These are phyloP conservation scores for Calliopum simillimum DNA, from an alignment of 2,888 invertebrate genomes.

Conservation along the genomic window DNA sequence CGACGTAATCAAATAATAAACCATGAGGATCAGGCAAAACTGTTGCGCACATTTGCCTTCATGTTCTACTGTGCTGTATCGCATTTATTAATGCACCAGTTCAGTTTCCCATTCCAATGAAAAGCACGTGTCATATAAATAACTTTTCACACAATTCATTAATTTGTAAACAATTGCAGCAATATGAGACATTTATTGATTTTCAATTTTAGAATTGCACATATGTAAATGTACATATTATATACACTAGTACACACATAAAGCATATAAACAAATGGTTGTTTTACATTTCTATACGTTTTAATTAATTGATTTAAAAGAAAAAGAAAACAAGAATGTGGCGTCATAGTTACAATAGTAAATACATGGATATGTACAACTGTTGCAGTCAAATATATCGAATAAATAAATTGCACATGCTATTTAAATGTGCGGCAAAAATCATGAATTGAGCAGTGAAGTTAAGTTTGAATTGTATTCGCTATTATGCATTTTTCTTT, in stretches of 20 bases:
- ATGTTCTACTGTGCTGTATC: too few relatives aligned
- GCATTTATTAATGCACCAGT: not conserved
- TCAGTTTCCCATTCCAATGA: not conserved
- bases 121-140: not conserved
- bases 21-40: not conserved
- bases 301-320: too few relatives aligned
- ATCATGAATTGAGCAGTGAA: too few relatives aligned
- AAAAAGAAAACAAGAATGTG: too few relatives aligned
- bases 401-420: too few relatives aligned
- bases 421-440: too few relatives aligned
- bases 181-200: not conserved
- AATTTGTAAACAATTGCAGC: slow-evolving; percentile 2
- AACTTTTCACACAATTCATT: slow-evolving; percentile 12
- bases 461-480: too few relatives aligned
- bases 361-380: too few relatives aligned
- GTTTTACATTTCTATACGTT: not conserved
- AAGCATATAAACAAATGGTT: not conserved
- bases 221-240: not conserved
- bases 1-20: not conserved
- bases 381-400: too few relatives aligned
- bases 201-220: not conserved
- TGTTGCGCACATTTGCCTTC: too few relatives aligned
- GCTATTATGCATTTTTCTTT: too few relatives aligned
- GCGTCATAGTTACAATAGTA: too few relatives aligned
- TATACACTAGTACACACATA: not conserved